Evolutionary conservation across 2,888 invertebrate genomes (phyloP).

Genomic region (Cosmopolites sordidus): DNA sequence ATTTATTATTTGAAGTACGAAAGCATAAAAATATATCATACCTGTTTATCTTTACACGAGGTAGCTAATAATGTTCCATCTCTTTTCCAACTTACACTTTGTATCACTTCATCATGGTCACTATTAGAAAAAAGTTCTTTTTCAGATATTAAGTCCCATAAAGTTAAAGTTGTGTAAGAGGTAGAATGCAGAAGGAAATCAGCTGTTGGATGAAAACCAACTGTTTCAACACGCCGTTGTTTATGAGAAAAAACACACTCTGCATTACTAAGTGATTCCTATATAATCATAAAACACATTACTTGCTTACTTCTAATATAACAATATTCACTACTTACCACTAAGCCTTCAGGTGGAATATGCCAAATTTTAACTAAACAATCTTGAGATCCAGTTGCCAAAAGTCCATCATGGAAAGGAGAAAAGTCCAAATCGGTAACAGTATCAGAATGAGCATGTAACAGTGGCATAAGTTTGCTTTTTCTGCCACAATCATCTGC

Average conservation of each 20-base stretch:
- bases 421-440: constrained; percentile 95
- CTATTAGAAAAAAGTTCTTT: constrained; percentile 71
- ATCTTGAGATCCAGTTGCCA: constrained; percentile 88
- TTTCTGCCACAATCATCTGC: constrained; percentile 85
- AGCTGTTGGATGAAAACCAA: constrained; percentile 87
- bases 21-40: constrained; percentile 4
- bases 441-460: constrained; percentile 84
- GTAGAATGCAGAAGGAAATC: constrained; percentile 85
- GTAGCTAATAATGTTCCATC: constrained; percentile 80
- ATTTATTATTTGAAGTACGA: constrained; percentile 1
- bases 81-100: constrained; percentile 85
- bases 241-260: constrained; percentile 79
- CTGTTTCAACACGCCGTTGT: constrained; percentile 81
- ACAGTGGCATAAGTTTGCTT: constrained; percentile 80
- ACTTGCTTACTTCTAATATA: not conserved
- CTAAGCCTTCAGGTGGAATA: constrained; percentile 74
- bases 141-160: constrained; percentile 84
- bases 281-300: constrained; percentile 39
- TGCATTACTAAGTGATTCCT: constrained; percentile 70
- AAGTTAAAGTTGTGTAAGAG: constrained; percentile 71
- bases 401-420: constrained; percentile 88
- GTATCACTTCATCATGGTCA: constrained; percentile 78
- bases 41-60: constrained; percentile 85
- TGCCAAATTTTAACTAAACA: constrained; percentile 88
- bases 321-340: constrained; percentile 21